These are phyloP conservation scores for Harpalus rubripes DNA, from an alignment of 2,888 invertebrate genomes.

Conservation along the genomic window DNA sequence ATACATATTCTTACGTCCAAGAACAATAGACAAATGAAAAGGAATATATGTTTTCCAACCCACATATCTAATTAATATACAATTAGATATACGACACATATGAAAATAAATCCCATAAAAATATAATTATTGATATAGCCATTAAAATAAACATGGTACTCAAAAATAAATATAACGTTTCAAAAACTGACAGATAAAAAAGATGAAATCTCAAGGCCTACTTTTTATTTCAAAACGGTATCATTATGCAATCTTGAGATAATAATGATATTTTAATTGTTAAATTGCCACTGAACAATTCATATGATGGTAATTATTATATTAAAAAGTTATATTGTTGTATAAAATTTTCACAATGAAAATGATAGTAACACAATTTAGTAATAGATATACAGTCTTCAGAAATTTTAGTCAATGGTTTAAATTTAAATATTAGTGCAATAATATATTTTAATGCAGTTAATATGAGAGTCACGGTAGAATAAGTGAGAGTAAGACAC, in stretches of 20 bases:
- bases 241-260: constrained; percentile 29
- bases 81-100: constrained; percentile 56
- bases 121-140: constrained; percentile 49
- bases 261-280: constrained; percentile 47
- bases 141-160: constrained; percentile 50
- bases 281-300: no score
- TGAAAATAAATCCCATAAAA: constrained; percentile 54
- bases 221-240: constrained; percentile 40
- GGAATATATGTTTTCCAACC: constrained; percentile 33
- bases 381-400: no score
- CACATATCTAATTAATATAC: constrained; percentile 38
- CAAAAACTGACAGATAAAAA: constrained; percentile 48
- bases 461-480: no score
- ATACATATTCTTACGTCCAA: not conserved
- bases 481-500: no score
- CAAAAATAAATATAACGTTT: constrained; percentile 55
- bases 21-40: constrained; percentile 31
- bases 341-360: no score
- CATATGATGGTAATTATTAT: no score
- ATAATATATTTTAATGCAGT: no score
- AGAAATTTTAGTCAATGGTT: no score
- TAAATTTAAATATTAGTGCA: no score
- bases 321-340: no score
- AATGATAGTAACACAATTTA: no score
- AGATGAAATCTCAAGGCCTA: constrained; percentile 20